Conservation (phyloP, 2,888 invertebrate genomes). For the Argyresthia goedartella region DNA sequence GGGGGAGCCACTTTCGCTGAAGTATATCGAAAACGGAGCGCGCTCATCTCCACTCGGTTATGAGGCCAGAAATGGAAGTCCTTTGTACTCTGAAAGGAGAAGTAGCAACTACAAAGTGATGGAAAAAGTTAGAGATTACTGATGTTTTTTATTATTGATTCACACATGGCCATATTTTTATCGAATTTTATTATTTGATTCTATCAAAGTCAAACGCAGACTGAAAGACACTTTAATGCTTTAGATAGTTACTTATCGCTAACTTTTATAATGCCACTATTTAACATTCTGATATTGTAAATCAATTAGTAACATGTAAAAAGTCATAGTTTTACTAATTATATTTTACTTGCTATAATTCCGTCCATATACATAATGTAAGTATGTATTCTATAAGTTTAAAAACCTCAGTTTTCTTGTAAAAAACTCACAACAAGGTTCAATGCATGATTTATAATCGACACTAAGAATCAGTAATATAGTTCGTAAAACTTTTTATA, state of each 20-base stretch:
- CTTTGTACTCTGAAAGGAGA: slow-evolving; percentile 48
- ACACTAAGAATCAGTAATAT: slow-evolving; percentile 1
- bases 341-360: slow-evolving; percentile 36
- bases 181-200: slow-evolving; percentile 13
- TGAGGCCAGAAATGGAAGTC: slow-evolving; percentile 45
- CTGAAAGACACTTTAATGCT: slow-evolving; percentile 45
- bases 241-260: slow-evolving; percentile 36
- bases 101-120: slow-evolving; percentile 59
- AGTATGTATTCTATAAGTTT: neutral
- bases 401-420: neutral
- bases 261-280: slow-evolving; percentile 37
- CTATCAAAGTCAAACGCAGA: slow-evolving; percentile 49
- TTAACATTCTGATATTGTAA: slow-evolving; percentile 32
- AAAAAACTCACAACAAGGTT: neutral
- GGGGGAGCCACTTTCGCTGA: slow-evolving; percentile 55
- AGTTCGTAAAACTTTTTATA: slow-evolving; percentile 16
- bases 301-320: slow-evolving; percentile 50
- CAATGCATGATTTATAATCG: neutral
- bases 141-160: slow-evolving; percentile 18
- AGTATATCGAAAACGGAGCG: slow-evolving; percentile 68
- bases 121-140: slow-evolving; percentile 64
- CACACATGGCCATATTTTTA: slow-evolving; percentile 38
- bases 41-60: slow-evolving; percentile 41
- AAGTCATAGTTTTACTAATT: slow-evolving; percentile 68
- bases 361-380: slow-evolving; percentile 34